A percentile compares a stretch with the other conserved stretches of the same genome.
Evolutionary conservation across 2,888 invertebrate species (phyloP).

Genomic region (Cecidostiba fungosa): DNA sequence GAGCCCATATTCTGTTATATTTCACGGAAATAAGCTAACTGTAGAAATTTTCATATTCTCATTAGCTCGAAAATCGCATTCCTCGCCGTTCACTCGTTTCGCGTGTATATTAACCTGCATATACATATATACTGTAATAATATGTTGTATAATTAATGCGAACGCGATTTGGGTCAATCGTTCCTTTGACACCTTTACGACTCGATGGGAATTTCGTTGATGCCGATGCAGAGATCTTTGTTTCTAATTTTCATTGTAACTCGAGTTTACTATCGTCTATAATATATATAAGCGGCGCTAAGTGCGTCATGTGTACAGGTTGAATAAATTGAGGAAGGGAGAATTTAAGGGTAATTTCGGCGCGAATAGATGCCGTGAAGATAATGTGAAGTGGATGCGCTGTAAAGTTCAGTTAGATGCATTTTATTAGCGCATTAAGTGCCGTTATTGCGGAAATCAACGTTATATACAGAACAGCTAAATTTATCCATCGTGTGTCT

Average conservation of each 20-base stretch:
- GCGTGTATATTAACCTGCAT: not conserved
- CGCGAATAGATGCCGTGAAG: not conserved
- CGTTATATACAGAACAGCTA: not conserved
- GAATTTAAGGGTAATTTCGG: not conserved
- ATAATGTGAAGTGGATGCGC: not conserved
- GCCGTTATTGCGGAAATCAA: slow-evolving; percentile 24
- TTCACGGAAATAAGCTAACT: slow-evolving; percentile 7
- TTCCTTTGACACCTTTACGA: not conserved
- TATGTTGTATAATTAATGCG: not conserved
- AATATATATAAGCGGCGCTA: too few species aligned
- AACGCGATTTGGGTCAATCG: not conserved
- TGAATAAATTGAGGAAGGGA: not conserved
- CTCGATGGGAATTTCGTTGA: not conserved
- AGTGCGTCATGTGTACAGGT: too few species aligned
- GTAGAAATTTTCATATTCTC: slow-evolving; percentile 7
- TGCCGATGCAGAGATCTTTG: not conserved
- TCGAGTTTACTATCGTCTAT: not conserved
- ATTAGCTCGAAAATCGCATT: not conserved
- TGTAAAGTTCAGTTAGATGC: not conserved
- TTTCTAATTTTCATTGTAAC: not conserved
- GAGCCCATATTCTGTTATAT: not conserved
- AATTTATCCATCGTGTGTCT: not conserved
- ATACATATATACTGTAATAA: not conserved
- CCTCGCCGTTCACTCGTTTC: not conserved
- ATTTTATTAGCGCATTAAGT: slow-evolving; percentile 29